Evolutionary conservation across 2,113 vertebrate genomes (phyloP).

Genomic region (Hydrochoerus hydrochaeris): DNA sequence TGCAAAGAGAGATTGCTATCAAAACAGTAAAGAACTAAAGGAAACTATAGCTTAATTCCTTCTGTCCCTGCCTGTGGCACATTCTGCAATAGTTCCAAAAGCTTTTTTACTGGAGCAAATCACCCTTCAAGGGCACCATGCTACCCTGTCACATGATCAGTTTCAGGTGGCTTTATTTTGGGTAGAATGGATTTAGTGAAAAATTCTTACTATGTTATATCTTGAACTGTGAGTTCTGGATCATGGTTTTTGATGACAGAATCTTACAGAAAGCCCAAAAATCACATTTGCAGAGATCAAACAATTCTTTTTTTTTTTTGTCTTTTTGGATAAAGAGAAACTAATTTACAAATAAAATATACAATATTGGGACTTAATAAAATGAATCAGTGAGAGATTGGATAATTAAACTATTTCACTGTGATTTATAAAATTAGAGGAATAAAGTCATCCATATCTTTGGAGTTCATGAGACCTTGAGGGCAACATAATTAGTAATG

Average conservation of each 20-base stretch:
- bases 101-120: neutral
- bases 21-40: neutral
- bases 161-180: slow-evolving; percentile 47
- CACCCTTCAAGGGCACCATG: neutral
- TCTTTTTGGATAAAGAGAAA: neutral
- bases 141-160: neutral
- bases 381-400: neutral
- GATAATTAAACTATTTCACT: neutral
- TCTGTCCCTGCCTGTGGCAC: neutral
- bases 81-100: neutral
- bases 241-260: neutral
- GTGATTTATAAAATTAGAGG: neutral
- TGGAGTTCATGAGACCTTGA: neutral
- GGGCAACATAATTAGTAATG: too few species aligned
- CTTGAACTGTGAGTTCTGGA: slow-evolving; percentile 3
- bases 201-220: neutral
- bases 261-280: neutral
- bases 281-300: neutral
- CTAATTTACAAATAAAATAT: neutral
- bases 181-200: neutral
- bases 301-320: neutral
- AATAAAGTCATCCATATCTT: neutral
- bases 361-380: neutral
- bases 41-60: neutral
- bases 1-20: neutral